Conservation (phyloP, 2,797 vertebrate species). For the Calcarius lapponicus region DNA sequence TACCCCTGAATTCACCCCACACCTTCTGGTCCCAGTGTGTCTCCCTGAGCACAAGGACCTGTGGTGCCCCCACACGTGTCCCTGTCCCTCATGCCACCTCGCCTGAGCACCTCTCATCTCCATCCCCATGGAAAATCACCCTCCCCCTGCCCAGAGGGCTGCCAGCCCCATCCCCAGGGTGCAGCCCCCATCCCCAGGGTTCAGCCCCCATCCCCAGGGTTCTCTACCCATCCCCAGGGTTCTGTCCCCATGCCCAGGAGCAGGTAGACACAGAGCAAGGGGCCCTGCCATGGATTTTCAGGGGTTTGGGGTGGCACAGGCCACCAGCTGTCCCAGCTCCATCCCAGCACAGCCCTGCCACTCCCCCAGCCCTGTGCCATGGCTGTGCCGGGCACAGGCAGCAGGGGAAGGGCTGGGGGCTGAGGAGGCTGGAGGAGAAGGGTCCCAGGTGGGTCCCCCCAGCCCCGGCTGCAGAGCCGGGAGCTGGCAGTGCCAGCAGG, state of each 20-base stretch:
- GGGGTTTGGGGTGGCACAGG: fast-evolving
- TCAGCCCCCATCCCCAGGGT: no score
- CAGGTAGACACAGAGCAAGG: not conserved
- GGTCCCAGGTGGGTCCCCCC: fast-evolving
- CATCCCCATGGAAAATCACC: not conserved
- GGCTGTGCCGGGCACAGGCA: fast-evolving
- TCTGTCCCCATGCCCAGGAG: fast-evolving
- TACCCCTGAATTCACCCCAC: fast-evolving
- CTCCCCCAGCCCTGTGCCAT: fast-evolving
- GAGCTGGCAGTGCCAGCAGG: not conserved
- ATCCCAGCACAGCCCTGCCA: not conserved
- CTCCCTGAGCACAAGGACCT: fast-evolving
- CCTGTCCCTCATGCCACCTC: fast-evolving
- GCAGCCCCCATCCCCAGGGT: not conserved
- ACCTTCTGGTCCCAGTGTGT: fast-evolving
- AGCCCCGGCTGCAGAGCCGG: fast-evolving
- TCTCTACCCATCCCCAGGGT: no score
- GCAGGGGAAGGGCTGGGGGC: not conserved
- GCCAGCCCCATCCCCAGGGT: not conserved
- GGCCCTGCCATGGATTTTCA: not conserved
- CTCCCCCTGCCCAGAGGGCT: fast-evolving
- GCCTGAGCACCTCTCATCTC: fast-evolving
- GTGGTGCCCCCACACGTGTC: fast-evolving
- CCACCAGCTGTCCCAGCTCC: fast-evolving
- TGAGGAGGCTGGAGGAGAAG: not conserved